phyloP scores from a whole-genome alignment of 2,888 invertebrate genomes.

The Petrophora chlorosata region DNA sequence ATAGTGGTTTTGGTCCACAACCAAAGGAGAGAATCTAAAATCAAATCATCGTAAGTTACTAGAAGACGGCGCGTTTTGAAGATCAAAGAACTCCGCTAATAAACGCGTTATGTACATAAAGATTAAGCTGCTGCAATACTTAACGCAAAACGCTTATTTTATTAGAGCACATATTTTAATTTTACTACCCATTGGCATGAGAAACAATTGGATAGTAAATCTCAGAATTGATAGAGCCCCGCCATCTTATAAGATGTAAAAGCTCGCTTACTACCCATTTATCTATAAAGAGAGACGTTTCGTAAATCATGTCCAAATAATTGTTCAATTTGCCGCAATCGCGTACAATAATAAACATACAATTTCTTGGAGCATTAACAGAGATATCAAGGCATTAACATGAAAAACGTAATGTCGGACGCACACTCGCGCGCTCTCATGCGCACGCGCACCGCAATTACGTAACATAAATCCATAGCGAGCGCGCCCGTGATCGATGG shows the following conservation, averaged over 20 bases:
- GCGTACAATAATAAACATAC: constrained; percentile 47
- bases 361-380: constrained; percentile 59
- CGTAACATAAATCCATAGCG: constrained; percentile 75
- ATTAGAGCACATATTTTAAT: constrained; percentile 9
- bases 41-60: too few species aligned
- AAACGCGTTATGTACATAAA: too few species aligned
- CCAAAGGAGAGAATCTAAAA: too few species aligned
- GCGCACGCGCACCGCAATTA: constrained; percentile 68
- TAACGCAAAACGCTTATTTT: not conserved
- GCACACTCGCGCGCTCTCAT: constrained; percentile 37
- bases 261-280: constrained; percentile 25
- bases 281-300: constrained; percentile 30
- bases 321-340: constrained; percentile 42
- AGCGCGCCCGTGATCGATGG: constrained; percentile 71
- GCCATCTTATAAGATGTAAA: constrained; percentile 15
- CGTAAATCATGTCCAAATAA: constrained; percentile 44
- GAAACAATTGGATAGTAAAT: constrained; percentile 21
- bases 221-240: constrained; percentile 12
- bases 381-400: constrained; percentile 66
- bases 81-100: too few species aligned
- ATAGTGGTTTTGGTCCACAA: too few species aligned
- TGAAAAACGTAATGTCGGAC: constrained; percentile 62
- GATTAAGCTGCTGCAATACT: too few species aligned
- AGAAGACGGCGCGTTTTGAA: too few species aligned
- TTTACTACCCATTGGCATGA: constrained; percentile 9